Evolutionary conservation across 2,888 invertebrate species (phyloP).

Genomic region (Linnaemya tessellans): DNA sequence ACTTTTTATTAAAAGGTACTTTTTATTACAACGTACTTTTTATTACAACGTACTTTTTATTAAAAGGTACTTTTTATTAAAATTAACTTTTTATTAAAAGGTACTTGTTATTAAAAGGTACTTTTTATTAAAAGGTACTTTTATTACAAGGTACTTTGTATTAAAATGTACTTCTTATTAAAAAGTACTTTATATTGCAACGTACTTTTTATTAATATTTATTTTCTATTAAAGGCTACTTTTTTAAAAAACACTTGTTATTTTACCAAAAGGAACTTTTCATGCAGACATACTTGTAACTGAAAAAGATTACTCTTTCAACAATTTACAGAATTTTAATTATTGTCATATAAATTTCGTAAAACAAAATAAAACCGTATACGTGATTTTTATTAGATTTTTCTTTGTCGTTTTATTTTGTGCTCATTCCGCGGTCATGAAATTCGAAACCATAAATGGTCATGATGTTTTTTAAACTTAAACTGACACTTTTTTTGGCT

Average conservation of each 20-base stretch:
- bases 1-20: too few species aligned
- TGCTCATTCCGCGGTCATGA: slow-evolving; percentile 34
- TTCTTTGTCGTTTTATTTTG: neutral
- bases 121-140: neutral
- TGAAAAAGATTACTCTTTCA: too few species aligned
- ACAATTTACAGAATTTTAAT: neutral
- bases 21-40: too few species aligned
- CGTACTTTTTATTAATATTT: neutral
- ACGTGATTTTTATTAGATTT: slow-evolving; percentile 12
- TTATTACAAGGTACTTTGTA: neutral
- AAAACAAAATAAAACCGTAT: neutral
- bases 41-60: neutral
- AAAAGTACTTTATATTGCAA: neutral
- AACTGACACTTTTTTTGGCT: slow-evolving; percentile 59
- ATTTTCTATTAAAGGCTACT: neutral
- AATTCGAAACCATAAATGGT: slow-evolving; percentile 66
- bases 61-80: neutral
- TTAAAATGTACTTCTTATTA: neutral
- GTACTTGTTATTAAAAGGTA: neutral
- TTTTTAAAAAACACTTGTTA: neutral
- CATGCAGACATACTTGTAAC: too few species aligned
- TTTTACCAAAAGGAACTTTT: neutral
- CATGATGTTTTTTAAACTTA: slow-evolving; percentile 43
- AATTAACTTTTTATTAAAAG: neutral
- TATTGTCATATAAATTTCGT: neutral